Evolutionary conservation across 2,888 invertebrate genomes (phyloP).

Genomic region (Drosophila nr. fundita): DNA sequence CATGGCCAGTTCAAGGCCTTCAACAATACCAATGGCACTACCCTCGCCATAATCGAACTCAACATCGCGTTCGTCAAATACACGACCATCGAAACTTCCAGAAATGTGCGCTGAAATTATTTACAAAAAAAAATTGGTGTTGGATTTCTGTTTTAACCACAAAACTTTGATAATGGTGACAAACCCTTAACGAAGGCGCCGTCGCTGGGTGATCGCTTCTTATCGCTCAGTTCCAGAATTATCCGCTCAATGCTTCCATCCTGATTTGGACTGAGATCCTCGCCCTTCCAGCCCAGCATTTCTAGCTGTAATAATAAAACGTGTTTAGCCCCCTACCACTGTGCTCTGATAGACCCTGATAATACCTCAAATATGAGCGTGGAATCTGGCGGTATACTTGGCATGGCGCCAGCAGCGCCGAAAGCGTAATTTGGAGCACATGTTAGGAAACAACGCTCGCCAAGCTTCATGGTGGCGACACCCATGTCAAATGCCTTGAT

Average conservation of each 20-base stretch:
- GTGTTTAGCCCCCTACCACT: not conserved
- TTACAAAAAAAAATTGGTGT: not conserved
- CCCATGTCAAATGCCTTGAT: conserved; percentile 98
- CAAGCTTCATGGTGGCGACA: conserved; percentile 96
- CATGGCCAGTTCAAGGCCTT: conserved; percentile 93
- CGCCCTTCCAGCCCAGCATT: conserved; percentile 93
- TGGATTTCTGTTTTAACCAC: conserved; percentile 6
- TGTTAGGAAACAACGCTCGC: conserved; percentile 92
- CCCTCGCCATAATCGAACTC: conserved; percentile 95
- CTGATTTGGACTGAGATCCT: conserved; percentile 94
- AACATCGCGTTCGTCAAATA: conserved; percentile 91
- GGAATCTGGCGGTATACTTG: conserved; percentile 94
- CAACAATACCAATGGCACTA: conserved; percentile 89
- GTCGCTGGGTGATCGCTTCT: conserved; percentile 91
- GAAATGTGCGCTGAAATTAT: conserved; percentile 72
- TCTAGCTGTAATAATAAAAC: conserved; percentile 89
- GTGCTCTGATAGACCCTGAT: not conserved
- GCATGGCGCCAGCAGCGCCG: conserved; percentile 92
- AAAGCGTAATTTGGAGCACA: conserved; percentile 97
- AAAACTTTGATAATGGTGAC: conserved; percentile 16
- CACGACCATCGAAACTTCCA: conserved; percentile 71
- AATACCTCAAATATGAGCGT: conserved; percentile 94
- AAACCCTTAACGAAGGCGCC: conserved; percentile 93
- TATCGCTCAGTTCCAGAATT: conserved; percentile 90
- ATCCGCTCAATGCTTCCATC: conserved; percentile 93